A percentile compares a stretch with the other conserved stretches of the same genome.
phyloP scores from a whole-genome alignment of 2,113 vertebrate species.

The Poecile atricapillus region DNA sequence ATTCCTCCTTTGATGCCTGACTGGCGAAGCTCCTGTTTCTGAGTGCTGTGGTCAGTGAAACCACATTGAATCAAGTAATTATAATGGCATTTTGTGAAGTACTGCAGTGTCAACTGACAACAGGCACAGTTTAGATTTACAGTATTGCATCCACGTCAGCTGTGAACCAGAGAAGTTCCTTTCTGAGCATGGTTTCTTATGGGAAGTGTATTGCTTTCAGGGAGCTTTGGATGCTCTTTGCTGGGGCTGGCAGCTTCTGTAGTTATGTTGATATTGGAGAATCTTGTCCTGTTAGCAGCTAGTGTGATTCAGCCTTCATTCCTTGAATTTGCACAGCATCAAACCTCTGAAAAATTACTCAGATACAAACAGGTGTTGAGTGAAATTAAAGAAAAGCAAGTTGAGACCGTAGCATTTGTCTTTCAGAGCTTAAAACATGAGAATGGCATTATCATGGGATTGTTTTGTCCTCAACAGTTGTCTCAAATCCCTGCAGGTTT shows the following conservation, averaged over 20 bases:
- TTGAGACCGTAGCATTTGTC: neutral
- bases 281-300: neutral
- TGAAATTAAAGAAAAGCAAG: neutral
- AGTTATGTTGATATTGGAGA: neutral
- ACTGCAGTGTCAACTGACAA: neutral
- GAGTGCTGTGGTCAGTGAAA: neutral
- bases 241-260: neutral
- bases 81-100: neutral
- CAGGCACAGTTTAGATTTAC: neutral
- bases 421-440: neutral
- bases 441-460: neutral
- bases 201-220: neutral
- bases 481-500: constrained; percentile 71
- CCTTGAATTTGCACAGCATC: neutral
- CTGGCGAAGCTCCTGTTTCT: neutral
- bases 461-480: neutral
- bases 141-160: neutral
- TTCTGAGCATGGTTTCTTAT: neutral
- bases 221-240: neutral
- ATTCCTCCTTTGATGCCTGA: neutral
- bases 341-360: neutral
- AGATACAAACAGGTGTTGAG: neutral
- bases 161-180: neutral
- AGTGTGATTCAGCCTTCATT: neutral
- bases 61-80: neutral